Conservation (phyloP, 1,140 invertebrate genomes). For the Drosophila repletoides region DNA sequence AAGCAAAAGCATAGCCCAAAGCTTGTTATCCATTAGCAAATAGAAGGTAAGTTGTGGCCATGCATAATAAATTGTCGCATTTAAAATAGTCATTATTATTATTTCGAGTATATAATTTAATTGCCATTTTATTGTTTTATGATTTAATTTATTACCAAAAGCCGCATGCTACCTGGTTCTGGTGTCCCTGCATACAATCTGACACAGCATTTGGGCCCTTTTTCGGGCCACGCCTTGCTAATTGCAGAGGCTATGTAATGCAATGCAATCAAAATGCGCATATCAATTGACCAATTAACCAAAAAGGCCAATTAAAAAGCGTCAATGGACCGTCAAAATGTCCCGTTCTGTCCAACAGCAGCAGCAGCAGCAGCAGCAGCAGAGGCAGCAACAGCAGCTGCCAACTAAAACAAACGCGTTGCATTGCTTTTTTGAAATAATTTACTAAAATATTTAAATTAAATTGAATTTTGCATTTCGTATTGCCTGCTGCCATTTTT, state of each 20-base stretch:
- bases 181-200: conserved; percentile 19
- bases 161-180: background rate
- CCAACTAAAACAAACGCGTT: conserved; percentile 4
- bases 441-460: conserved; percentile 55
- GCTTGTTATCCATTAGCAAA: conserved; percentile 36
- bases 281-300: conserved; percentile 74
- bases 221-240: conserved; percentile 28
- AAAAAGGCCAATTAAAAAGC: conserved; percentile 64
- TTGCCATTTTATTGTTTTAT: conserved; percentile 60
- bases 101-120: conserved; percentile 38
- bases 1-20: conserved; percentile 5
- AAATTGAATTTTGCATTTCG: conserved; percentile 37
- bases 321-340: conserved; percentile 48
- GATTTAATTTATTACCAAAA: conserved; percentile 54
- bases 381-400: too few species aligned
- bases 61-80: conserved; percentile 25
- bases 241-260: conserved; percentile 41
- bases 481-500: conserved; percentile 39
- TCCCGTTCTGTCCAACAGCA: background rate
- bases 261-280: conserved; percentile 59
- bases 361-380: background rate
- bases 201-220: background rate
- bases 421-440: conserved; percentile 10
- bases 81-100: conserved; percentile 26
- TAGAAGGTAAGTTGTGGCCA: conserved; percentile 65